phyloP scores from a whole-genome alignment of 2,888 invertebrate genomes.

The Pyrrhosoma nymphula region DNA sequence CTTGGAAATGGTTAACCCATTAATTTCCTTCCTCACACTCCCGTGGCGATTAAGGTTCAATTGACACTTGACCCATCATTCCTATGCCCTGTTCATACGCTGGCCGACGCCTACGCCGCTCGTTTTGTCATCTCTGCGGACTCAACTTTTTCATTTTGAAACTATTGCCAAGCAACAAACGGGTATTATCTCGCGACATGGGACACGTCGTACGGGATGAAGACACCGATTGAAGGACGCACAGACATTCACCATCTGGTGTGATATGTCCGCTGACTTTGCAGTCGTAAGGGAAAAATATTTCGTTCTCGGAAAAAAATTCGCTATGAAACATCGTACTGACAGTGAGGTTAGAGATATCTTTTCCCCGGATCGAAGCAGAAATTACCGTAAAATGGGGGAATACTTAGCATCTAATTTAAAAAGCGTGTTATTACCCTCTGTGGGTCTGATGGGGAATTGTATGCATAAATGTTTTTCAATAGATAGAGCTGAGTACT shows the following conservation, averaged over 20 bases:
- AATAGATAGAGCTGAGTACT: no score
- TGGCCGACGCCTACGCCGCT: neutral
- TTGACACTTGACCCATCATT: slow-evolving; percentile 19
- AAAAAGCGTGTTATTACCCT: no score
- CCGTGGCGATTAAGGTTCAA: neutral
- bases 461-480: no score
- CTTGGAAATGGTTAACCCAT: neutral
- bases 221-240: neutral
- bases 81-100: neutral
- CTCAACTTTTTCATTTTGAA: neutral
- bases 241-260: neutral
- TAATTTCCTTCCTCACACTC: neutral
- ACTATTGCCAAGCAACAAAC: neutral
- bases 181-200: neutral
- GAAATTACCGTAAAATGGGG: no score
- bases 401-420: no score
- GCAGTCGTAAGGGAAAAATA: no score
- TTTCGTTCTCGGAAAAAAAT: no score
- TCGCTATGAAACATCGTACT: no score
- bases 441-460: no score
- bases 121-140: neutral
- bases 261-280: neutral
- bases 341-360: no score
- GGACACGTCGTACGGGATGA: neutral
- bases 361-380: no score